These are phyloP conservation scores for Anthopleura xanthogrammica DNA, from an alignment of 92 coral and sea anemone genomes.

Conservation along the genomic window DNA sequence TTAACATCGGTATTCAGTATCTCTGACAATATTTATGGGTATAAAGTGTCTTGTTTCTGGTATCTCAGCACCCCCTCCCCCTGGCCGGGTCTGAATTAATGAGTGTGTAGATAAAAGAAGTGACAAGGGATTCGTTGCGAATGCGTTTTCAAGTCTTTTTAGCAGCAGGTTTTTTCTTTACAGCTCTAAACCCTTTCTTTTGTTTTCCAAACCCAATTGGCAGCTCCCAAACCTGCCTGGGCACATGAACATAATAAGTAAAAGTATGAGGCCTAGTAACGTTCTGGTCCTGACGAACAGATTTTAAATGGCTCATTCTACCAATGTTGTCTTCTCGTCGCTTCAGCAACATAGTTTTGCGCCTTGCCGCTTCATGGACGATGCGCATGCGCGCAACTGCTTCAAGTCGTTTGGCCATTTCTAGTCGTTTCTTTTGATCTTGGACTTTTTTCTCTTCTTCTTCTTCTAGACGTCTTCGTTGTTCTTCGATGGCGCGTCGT, in stretches of 20 bases:
- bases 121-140: background rate
- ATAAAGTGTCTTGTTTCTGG: too few species aligned
- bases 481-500: slow-evolving; percentile 74
- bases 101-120: too few species aligned
- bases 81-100: too few species aligned
- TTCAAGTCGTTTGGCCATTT: slow-evolving; percentile 81
- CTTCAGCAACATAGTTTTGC: slow-evolving; percentile 70
- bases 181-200: slow-evolving; percentile 65
- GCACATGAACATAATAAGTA: slow-evolving; percentile 72
- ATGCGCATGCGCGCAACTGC: slow-evolving; percentile 90
- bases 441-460: slow-evolving; percentile 58
- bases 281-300: slow-evolving; percentile 69
- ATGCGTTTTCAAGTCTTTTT: slow-evolving; percentile 9
- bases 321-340: slow-evolving; percentile 79
- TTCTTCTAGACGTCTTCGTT: slow-evolving; percentile 66
- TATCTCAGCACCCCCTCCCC: too few species aligned
- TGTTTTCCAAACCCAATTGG: slow-evolving; percentile 81
- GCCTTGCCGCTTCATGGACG: slow-evolving; percentile 75
- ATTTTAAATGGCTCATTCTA: slow-evolving; percentile 67
- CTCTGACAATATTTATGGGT: too few species aligned
- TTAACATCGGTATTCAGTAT: too few species aligned
- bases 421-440: slow-evolving; percentile 74
- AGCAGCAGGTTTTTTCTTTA: slow-evolving; percentile 64
- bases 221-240: slow-evolving; percentile 84
- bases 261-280: slow-evolving; percentile 74